phyloP scores from a whole-genome alignment of 2,113 vertebrate species.

The Cyanoderma ruficeps region DNA sequence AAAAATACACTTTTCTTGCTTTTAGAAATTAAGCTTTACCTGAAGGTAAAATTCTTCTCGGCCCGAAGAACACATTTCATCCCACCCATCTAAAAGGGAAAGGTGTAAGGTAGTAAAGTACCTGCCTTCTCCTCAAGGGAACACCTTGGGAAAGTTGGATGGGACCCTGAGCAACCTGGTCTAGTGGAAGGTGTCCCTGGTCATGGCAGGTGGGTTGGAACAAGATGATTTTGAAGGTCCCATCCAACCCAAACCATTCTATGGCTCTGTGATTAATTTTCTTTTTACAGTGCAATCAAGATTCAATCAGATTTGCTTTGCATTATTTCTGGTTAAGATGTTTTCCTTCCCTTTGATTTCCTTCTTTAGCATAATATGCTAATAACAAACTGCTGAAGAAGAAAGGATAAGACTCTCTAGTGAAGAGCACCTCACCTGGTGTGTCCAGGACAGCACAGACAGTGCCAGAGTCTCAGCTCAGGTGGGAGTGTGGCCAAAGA shows the following conservation, averaged over 20 bases:
- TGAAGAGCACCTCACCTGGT: not conserved
- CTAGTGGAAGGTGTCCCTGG: not conserved
- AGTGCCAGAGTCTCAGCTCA: not conserved
- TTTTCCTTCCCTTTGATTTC: not conserved
- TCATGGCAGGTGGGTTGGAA: not conserved
- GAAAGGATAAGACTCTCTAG: not conserved
- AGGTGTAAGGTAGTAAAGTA: not conserved
- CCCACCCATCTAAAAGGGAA: not conserved
- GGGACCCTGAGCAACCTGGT: not conserved
- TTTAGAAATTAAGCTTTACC: not conserved
- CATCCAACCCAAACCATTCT: not conserved
- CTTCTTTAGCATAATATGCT: not conserved
- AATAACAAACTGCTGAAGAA: not conserved
- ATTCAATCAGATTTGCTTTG: not conserved
- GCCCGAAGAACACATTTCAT: not conserved
- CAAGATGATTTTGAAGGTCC: not conserved
- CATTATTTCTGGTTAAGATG: not conserved
- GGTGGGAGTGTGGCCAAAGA: not conserved
- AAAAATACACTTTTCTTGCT: not conserved
- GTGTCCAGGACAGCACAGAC: not conserved
- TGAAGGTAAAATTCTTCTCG: not conserved
- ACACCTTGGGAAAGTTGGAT: not conserved
- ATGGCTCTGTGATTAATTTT: not conserved
- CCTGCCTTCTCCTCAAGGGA: not conserved
- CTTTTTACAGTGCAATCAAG: not conserved